Percentiles rank a stretch among this genome's conserved stretches.
Conservation (phyloP, 2,113 vertebrate genomes). For the Gambusia holbrooki region DNA sequence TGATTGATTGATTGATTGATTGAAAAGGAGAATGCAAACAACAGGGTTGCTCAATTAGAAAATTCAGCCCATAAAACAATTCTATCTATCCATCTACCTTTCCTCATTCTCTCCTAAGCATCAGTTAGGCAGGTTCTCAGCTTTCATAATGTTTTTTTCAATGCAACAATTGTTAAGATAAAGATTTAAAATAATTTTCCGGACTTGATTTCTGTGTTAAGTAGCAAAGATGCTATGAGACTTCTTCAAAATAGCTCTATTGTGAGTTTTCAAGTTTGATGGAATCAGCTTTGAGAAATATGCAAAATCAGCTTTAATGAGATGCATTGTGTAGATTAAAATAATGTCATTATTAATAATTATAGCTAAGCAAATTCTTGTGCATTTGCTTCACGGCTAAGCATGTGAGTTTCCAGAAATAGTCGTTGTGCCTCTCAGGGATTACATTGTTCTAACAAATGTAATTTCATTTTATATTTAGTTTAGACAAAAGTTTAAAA, state of each 20-base stretch:
- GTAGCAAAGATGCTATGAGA: too few species aligned
- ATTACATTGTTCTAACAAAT: neutral
- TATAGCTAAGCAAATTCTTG: neutral
- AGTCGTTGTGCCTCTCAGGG: too few species aligned
- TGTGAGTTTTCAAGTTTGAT: neutral
- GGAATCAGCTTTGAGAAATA: neutral
- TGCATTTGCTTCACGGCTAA: too few species aligned
- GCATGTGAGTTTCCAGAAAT: too few species aligned
- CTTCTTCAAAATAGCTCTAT: neutral
- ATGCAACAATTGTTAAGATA: neutral
- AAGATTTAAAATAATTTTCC: neutral
- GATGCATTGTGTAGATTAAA: neutral
- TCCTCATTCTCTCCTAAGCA: too few species aligned
- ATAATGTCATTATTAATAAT: neutral
- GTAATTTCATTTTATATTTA: neutral
- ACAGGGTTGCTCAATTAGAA: too few species aligned
- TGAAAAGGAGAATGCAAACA: neutral
- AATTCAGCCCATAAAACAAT: too few species aligned
- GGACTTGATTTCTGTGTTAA: too few species aligned
- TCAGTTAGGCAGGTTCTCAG: neutral
- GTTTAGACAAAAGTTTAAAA: slow-evolving; percentile 18
- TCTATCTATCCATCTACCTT: too few species aligned
- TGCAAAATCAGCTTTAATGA: neutral
- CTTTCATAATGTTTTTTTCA: neutral
- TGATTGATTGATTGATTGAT: too few species aligned